Percentiles rank a stretch among this genome's conserved stretches.
These are phyloP conservation scores for Epinephelus cyanopodus DNA, from an alignment of 2,113 vertebrate genomes.

Conservation along the genomic window DNA sequence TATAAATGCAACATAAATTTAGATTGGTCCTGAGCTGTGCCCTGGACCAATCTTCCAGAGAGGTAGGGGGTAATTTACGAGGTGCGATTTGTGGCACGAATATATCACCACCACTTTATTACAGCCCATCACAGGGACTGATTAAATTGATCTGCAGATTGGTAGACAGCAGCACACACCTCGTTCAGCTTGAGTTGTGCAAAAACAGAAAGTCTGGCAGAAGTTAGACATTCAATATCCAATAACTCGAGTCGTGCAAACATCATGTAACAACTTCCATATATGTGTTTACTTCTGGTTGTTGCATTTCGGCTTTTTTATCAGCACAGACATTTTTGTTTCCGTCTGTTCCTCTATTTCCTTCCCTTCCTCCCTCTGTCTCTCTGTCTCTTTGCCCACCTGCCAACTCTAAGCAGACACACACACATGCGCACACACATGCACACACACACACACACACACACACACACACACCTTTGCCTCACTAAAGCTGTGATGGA, in stretches of 20 bases:
- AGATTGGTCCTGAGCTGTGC: constrained; percentile 44
- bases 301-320: constrained; percentile 28
- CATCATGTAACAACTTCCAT: not conserved
- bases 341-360: constrained; percentile 15
- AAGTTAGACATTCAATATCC: not conserved
- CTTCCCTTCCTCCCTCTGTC: not conserved
- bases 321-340: constrained; percentile 9
- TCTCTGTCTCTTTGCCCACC: constrained; percentile 49
- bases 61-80: constrained; percentile 75
- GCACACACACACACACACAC: constrained; percentile 33
- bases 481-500: constrained; percentile 51
- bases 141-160: constrained; percentile 70
- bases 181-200: constrained; percentile 10
- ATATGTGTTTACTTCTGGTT: not conserved
- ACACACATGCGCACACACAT: constrained; percentile 25
- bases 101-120: constrained; percentile 66
- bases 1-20: constrained; percentile 81
- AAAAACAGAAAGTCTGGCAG: not conserved
- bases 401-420: constrained; percentile 38
- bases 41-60: constrained; percentile 63
- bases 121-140: constrained; percentile 64
- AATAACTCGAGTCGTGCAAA: not conserved
- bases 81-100: constrained; percentile 53
- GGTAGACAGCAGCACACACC: constrained; percentile 45
- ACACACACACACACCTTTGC: constrained; percentile 40